Conservation (phyloP, 2,888 invertebrate species). For the Ametastegia equiseti region DNA sequence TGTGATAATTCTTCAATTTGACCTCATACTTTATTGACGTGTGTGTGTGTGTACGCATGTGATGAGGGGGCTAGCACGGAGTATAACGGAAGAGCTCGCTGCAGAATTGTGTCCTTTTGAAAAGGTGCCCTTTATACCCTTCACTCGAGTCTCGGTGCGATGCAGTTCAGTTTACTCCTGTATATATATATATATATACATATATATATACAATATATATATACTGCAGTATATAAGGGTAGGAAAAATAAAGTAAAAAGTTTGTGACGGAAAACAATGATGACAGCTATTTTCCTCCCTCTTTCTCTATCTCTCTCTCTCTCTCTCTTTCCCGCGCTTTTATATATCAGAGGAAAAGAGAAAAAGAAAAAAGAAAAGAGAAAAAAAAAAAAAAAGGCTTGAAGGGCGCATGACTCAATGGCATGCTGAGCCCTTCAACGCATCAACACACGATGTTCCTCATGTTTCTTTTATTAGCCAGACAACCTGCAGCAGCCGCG, state of each 20-base stretch:
- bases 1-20: slow-evolving; percentile 76
- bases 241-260: too few species aligned
- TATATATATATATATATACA: too few species aligned
- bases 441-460: background rate
- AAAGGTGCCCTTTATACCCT: slow-evolving; percentile 16
- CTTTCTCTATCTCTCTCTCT: too few species aligned
- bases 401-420: slow-evolving; percentile 24
- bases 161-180: background rate
- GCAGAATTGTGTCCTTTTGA: slow-evolving; percentile 11
- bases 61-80: background rate
- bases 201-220: too few species aligned
- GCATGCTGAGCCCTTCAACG: background rate
- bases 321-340: background rate
- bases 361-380: background rate
- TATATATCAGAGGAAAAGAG: background rate
- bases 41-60: slow-evolving; percentile 26
- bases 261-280: slow-evolving; percentile 25
- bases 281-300: too few species aligned
- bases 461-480: slow-evolving; percentile 40
- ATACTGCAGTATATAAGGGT: too few species aligned
- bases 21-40: slow-evolving; percentile 72
- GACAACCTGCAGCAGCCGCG: background rate
- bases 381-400: background rate
- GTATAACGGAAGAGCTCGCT: background rate
- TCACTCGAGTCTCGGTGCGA: background rate